Evolutionary conservation across 2,888 invertebrate genomes (phyloP).

Genomic region (Parapristionchus giblindavisi): DNA sequence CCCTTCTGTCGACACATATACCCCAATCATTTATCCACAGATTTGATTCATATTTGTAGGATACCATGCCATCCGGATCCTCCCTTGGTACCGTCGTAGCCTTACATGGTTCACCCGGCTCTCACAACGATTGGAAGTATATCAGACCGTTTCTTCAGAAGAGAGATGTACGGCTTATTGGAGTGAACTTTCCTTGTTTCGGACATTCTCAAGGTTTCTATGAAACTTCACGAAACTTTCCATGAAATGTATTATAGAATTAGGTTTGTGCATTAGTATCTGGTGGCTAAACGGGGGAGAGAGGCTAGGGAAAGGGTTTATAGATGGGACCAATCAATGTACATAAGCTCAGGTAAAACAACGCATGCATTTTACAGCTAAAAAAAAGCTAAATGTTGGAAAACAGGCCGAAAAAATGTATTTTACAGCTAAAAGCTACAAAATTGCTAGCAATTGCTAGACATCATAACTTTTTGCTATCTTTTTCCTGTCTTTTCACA

Average conservation of each 20-base stretch:
- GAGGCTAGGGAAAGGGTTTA: no score
- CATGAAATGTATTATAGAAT: neutral
- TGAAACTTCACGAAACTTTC: neutral
- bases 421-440: no score
- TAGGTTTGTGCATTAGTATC: no score
- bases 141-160: conserved; percentile 45
- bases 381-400: no score
- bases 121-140: conserved; percentile 59
- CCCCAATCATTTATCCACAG: neutral
- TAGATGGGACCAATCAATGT: no score
- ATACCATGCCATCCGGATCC: conserved; percentile 50
- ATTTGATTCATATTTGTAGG: conserved; percentile 41
- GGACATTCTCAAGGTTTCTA: conserved; percentile 41
- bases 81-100: conserved; percentile 52
- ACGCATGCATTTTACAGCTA: no score
- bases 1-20: neutral
- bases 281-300: no score
- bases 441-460: no score
- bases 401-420: no score
- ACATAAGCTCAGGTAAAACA: no score
- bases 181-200: conserved; percentile 57
- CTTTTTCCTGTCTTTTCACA: no score
- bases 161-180: conserved; percentile 50
- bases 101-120: conserved; percentile 57
- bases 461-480: no score